Evolutionary conservation across 2,113 vertebrate species (phyloP).

Genomic region (Ctenodactylus gundi): DNA sequence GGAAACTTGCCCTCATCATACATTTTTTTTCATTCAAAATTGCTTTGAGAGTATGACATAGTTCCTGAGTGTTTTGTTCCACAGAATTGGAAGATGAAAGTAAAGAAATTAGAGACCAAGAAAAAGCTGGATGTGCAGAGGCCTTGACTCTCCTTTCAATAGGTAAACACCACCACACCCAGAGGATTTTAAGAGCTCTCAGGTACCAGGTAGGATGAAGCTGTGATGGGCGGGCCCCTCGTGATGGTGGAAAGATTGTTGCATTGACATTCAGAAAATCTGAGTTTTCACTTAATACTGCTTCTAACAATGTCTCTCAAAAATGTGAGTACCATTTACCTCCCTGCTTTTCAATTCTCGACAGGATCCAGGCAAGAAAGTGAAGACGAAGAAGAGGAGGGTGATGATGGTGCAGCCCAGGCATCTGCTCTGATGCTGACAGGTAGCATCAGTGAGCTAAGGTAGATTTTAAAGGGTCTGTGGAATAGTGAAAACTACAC

Average conservation of each 20-base stretch:
- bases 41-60: background rate
- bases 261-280: background rate
- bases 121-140: background rate
- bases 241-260: background rate
- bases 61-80: background rate
- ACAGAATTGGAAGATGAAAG: conserved; percentile 7
- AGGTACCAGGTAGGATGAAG: background rate
- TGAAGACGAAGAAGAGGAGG: background rate
- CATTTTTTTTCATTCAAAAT: background rate
- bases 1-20: background rate
- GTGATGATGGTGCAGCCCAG: background rate
- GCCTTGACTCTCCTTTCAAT: background rate
- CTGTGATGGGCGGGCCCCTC: rapidly evolving
- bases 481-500: background rate
- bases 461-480: background rate
- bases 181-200: background rate
- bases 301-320: background rate
- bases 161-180: background rate
- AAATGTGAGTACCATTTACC: background rate
- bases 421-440: background rate
- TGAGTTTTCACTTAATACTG: background rate
- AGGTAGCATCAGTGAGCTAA: background rate
- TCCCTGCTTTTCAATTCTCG: background rate
- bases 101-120: background rate
- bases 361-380: background rate